phyloP scores from a whole-genome alignment of 2,888 invertebrate genomes.

The Clitarchus hookeri region DNA sequence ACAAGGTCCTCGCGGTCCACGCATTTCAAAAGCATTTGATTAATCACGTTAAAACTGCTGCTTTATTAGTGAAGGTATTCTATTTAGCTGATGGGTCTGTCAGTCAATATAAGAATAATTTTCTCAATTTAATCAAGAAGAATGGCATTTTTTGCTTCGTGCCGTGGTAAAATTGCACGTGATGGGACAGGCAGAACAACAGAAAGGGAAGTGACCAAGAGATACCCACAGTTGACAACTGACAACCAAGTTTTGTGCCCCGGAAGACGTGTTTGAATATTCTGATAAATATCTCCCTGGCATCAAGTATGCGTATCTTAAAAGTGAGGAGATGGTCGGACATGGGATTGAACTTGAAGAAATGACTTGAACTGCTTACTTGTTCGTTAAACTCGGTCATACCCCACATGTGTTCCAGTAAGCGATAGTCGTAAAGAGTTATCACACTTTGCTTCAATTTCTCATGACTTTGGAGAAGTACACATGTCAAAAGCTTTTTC shows the following conservation, averaged over 20 bases:
- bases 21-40: slow-evolving; percentile 7
- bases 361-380: neutral
- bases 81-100: neutral
- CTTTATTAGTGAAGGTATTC: neutral
- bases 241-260: neutral
- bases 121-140: neutral
- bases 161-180: neutral
- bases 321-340: neutral
- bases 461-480: neutral
- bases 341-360: neutral
- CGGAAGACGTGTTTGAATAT: too few species aligned
- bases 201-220: neutral
- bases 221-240: neutral
- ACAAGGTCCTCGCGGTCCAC: neutral
- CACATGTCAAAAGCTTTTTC: neutral
- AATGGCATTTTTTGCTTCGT: neutral
- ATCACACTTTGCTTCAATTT: slow-evolving; percentile 10
- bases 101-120: neutral
- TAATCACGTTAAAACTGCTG: neutral
- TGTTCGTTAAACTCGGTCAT: neutral
- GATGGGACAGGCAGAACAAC: neutral
- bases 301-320: neutral
- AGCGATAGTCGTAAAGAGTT: neutral
- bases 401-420: neutral
- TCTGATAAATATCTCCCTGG: slow-evolving; percentile 3